Evolutionary conservation across 2,113 vertebrate species (phyloP), one percentile per base, ranked within the genome.

Genomic region (Puffinus mauretanicus): DNA sequence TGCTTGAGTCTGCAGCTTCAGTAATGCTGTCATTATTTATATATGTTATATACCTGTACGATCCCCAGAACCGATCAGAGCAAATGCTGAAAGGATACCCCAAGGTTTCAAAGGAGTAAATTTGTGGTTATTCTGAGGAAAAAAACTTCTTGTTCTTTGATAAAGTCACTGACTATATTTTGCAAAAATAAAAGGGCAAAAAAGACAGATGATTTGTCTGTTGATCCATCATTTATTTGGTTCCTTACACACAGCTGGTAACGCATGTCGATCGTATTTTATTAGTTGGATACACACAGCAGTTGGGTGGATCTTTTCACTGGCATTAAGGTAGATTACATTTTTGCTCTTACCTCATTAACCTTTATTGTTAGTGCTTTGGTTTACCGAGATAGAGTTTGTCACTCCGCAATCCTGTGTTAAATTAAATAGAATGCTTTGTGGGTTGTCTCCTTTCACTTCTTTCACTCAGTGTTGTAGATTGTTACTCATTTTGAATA

Each of bases 401-500:
- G 40, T 89, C 72, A 82, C 52, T 82, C 47, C 82, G 40, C 70
- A 89, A 11, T 66, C 73, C 57, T 38, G 10, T 65, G n/a, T 79
- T 84, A 89, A 90, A 93, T 65, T 66, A 78, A 91, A 78, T 32
- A 69, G 58, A 58, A 78, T 82, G 77, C 46, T 76, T 81, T 79
- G 27, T 40, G 67, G 6, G 26, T 55, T 85, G 58, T 83, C 82
- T 93, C 46, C 49, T 88, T 88, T 82, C 72, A 58, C 46, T 61
- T 92, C 29, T 85, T 82, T 57, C 71, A 24, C 65, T 86, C 40
- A 40, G 60, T 57, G 14, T 30, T 93, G 76, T 65, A 65, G 64
- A 64, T 80, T 86, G 69, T 84, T 92, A 85, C 19, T 94, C 20
- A 76, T 91, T 96, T 89, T 93, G 83, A 93, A 96, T 94, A 84